A percentile compares a stretch with the other conserved stretches of the same genome.
Evolutionary conservation across 2,797 vertebrate genomes (phyloP).

Genomic region (Heterohyrax brucei): DNA sequence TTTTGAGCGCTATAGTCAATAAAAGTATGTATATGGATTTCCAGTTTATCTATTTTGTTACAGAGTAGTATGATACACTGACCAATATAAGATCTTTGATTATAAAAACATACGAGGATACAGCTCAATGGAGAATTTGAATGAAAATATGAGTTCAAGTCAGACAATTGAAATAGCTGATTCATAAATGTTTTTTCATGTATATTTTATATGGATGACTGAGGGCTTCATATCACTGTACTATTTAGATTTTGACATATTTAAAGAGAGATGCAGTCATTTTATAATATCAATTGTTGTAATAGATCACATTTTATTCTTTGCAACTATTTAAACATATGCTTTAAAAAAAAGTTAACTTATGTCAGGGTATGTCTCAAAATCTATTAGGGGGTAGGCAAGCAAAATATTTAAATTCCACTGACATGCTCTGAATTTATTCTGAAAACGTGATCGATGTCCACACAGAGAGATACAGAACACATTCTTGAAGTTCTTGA

Average conservation of each 20-base stretch:
- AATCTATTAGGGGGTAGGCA: neutral
- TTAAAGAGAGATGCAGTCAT: too few relatives aligned
- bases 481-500: neutral
- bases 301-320: neutral
- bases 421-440: neutral
- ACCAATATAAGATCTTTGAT: too few relatives aligned
- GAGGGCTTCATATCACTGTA: too few relatives aligned
- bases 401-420: neutral
- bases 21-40: neutral
- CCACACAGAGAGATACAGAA: neutral
- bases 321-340: neutral
- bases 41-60: neutral
- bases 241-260: too few relatives aligned
- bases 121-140: too few relatives aligned
- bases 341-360: neutral
- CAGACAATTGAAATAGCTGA: too few relatives aligned
- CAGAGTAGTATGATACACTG: neutral
- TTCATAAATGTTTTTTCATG: too few relatives aligned
- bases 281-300: too few relatives aligned
- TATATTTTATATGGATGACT: too few relatives aligned
- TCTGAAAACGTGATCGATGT: neutral
- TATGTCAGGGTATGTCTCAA: neutral
- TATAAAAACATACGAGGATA: too few relatives aligned
- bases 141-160: too few relatives aligned
- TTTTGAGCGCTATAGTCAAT: neutral